Conservation (phyloP, 2,888 invertebrate species). For the Graphium colonna region DNA sequence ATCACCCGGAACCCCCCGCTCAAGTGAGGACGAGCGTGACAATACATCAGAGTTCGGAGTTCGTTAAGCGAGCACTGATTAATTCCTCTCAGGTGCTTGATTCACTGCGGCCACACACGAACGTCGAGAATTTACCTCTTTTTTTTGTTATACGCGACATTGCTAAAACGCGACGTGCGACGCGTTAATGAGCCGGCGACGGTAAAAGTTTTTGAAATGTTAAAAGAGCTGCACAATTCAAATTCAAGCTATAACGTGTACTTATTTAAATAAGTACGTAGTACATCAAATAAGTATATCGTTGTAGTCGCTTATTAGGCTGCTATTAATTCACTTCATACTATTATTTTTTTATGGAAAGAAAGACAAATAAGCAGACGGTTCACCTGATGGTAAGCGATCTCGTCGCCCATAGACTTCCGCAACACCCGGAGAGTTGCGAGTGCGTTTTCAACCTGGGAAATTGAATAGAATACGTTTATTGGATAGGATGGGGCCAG, state of each 20-base stretch:
- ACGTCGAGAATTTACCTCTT: slow-evolving; percentile 2
- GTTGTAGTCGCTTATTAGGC: no score
- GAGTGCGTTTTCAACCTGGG: no score
- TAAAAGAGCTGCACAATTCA: neutral
- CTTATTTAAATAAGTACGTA: no score
- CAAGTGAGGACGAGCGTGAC: slow-evolving; percentile 8
- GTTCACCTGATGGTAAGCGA: no score
- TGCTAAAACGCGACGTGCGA: slow-evolving; percentile 2
- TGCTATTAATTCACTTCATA: no score
- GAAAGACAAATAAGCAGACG: no score
- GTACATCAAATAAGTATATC: no score
- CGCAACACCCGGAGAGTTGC: no score
- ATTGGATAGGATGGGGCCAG: no score
- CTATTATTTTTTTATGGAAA: no score
- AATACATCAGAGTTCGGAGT: slow-evolving; percentile 21
- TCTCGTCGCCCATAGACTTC: no score
- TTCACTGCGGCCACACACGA: slow-evolving; percentile 18
- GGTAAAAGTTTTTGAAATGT: neutral
- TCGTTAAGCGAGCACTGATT: slow-evolving; percentile 16
- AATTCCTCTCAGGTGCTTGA: slow-evolving; percentile 13
- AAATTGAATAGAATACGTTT: no score
- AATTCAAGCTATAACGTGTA: neutral
- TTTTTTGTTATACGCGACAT: neutral
- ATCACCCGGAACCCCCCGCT: neutral
- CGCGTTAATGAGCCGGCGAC: neutral